These are phyloP conservation scores for Frankliniella fusca DNA, from an alignment of 2,888 invertebrate genomes.

Conservation along the genomic window DNA sequence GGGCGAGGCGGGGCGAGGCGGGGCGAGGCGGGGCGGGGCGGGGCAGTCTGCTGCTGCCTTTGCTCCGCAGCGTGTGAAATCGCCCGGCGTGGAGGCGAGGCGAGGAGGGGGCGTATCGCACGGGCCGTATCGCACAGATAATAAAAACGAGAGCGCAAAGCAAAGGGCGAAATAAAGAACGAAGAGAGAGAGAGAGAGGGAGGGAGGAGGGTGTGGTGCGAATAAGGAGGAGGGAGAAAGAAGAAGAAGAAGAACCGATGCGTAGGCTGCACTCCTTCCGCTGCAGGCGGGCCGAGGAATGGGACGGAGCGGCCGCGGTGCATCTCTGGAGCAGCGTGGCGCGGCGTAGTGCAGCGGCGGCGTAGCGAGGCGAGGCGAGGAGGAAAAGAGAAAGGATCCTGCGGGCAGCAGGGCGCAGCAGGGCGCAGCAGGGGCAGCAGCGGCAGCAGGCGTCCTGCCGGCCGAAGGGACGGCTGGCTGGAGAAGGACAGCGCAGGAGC, in stretches of 20 bases:
- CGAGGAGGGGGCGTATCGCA: slow-evolving; percentile 6
- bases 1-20: too few relatives aligned
- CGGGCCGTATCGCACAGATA: slow-evolving; percentile 3
- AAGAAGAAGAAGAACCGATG: slow-evolving; percentile 5
- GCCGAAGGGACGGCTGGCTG: too few relatives aligned
- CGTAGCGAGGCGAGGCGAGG: neutral
- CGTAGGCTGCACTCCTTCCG: neutral
- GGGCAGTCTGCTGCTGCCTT: too few relatives aligned
- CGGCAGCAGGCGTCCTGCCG: too few relatives aligned
- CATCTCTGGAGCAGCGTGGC: neutral
- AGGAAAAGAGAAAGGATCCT: neutral
- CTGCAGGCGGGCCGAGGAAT: neutral
- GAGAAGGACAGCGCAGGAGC: too few relatives aligned
- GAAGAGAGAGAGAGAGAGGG: neutral
- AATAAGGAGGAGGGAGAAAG: neutral
- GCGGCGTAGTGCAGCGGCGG: neutral
- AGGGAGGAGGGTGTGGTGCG: neutral
- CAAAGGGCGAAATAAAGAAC: neutral
- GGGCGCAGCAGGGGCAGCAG: too few relatives aligned
- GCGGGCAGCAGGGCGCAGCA: too few relatives aligned
- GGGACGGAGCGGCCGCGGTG: neutral
- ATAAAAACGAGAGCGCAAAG: neutral
- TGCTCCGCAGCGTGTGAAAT: slow-evolving; percentile 11
- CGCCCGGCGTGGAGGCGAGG: neutral
- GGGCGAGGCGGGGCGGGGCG: too few relatives aligned